A percentile compares a stretch with the other conserved stretches of the same genome.
These are phyloP conservation scores for Leuciscus idus DNA, from an alignment of 2,113 vertebrate genomes.

Conservation along the genomic window DNA sequence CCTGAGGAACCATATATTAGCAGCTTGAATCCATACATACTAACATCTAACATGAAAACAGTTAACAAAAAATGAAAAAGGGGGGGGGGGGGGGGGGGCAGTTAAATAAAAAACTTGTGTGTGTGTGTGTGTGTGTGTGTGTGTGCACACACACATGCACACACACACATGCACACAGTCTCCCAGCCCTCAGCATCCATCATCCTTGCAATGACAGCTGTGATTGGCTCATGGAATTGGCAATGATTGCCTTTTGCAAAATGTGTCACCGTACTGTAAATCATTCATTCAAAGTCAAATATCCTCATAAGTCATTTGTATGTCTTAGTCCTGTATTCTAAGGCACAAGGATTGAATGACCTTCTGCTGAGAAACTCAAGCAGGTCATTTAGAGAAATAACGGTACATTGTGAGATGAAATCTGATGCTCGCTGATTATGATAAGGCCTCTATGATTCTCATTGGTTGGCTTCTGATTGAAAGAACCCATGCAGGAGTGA, in stretches of 20 bases:
- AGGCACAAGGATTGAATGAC: neutral
- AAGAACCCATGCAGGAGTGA: conserved; percentile 11
- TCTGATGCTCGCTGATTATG: neutral
- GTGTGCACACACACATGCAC: neutral
- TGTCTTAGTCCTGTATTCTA: neutral
- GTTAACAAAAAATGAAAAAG: neutral
- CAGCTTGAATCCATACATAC: neutral
- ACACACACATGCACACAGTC: neutral
- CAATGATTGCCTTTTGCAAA: conserved; percentile 47
- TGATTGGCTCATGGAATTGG: conserved; percentile 33
- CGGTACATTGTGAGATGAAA: neutral
- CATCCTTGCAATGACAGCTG: conserved; percentile 20
- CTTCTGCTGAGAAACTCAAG: neutral
- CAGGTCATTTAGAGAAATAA: conserved; percentile 1
- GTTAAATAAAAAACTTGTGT: no score
- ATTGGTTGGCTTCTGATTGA: neutral
- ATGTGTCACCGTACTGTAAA: conserved; percentile 39
- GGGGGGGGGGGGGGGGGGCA: no score
- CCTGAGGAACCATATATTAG: neutral
- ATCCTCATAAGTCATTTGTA: neutral
- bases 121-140: no score
- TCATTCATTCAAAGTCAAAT: conserved; percentile 33
- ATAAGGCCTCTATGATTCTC: neutral
- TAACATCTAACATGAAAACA: neutral
- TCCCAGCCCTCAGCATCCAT: neutral